phyloP scores from a whole-genome alignment of 2,113 vertebrate genomes.

The Coracopsis vasa region DNA sequence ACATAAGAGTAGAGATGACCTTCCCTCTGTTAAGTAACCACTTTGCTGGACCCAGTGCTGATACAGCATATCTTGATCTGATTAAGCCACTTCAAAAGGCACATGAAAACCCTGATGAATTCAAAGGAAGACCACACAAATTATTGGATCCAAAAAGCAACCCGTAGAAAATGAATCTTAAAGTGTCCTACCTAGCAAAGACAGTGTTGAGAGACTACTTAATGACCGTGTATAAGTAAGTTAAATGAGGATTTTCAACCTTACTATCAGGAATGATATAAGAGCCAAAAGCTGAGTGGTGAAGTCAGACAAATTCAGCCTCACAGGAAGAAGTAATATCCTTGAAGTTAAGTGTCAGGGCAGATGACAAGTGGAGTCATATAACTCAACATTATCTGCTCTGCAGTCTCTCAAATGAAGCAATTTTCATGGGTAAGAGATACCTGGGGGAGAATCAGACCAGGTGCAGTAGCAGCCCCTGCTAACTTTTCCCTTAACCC shows the following conservation, averaged over 20 bases:
- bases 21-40: background rate
- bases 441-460: background rate
- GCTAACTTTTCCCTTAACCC: background rate
- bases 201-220: background rate
- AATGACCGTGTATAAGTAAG: accelerated
- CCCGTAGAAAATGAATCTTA: background rate
- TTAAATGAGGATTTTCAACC: background rate
- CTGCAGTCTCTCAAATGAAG: background rate
- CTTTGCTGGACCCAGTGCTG: background rate
- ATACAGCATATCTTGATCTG: background rate
- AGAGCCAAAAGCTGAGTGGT: background rate
- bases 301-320: background rate
- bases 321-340: background rate
- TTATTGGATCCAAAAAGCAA: background rate
- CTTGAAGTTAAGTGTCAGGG: background rate
- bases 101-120: background rate
- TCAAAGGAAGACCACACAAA: background rate
- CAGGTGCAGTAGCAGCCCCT: background rate
- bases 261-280: background rate
- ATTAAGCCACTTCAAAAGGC: background rate
- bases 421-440: background rate
- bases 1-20: background rate
- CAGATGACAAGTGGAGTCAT: background rate
- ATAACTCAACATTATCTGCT: background rate
- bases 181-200: background rate